Base-by-base conservation (phyloP, 2,797 vertebrate genomes). In the Austrolebias charrua region DNA sequence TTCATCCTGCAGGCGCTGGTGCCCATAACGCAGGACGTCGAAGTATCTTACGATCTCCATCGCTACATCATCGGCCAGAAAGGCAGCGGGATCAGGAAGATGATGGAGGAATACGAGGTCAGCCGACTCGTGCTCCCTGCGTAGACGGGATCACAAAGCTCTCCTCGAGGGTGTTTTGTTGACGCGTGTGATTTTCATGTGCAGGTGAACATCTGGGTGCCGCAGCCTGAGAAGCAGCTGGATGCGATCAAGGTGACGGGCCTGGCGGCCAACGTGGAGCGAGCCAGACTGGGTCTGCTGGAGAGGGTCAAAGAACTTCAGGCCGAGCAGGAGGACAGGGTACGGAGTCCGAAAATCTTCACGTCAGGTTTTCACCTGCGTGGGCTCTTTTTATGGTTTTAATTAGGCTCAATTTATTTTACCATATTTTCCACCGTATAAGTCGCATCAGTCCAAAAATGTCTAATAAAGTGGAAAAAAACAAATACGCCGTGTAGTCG, bases 71-170 rank as follows among this genome's bases (percentile, higher is more conserved):
- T 94, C 14, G 93, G 93, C 5, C 94, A 95, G 76, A 95, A 95
- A 78, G 92, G 93, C 74, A 92, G 84, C 4, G 93, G 91, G 2
- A 94, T 95, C 82, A 90, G 90, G 69, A 94, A 94, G 84, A 92
- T 95, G 93, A 94, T 94, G 92, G 92, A 94, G 60, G 93, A 94
- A 48, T 95, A 93, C 35, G 93, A 93, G 92, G 93, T 94, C 46
- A 46, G 79, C 24, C 24, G 24, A 24, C 24, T 24, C 24, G 2
- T 24, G 24, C 24, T 24, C 24, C 24, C 24, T 24, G 24, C 24
- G 24, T 24, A 24, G 24, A 24, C 24, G 24, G 24, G 24, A 24
- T 24, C 3, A 38, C 3, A 11, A 11, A 3, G 35, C 35, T 12
- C 11, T 40, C 38, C 11, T 4, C 11, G 38, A 40, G 38, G 38